Conservation (phyloP, 2,113 vertebrate species). For the Paramormyrops kingsleyae region DNA sequence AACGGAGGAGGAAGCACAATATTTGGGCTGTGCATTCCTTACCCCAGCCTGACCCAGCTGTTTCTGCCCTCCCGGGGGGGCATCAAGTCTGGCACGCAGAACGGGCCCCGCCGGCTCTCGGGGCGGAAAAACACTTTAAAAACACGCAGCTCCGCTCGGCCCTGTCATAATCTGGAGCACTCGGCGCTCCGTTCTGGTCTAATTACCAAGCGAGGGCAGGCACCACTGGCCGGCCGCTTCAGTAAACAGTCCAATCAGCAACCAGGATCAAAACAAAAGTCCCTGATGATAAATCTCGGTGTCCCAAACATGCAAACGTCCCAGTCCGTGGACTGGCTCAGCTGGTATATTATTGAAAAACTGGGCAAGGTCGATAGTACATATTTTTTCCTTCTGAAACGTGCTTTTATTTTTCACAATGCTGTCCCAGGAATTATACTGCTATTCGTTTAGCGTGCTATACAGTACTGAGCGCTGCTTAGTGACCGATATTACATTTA, state of each 20-base stretch:
- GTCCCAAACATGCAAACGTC: background rate
- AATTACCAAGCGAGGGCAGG: background rate
- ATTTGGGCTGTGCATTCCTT: constrained; percentile 19
- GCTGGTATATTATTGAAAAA: background rate
- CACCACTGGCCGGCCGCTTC: background rate
- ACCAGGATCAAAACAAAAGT: background rate
- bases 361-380: background rate
- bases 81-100: background rate
- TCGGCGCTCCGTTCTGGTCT: background rate
- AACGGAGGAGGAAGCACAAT: constrained; percentile 8
- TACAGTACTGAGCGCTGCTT: background rate
- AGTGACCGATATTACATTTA: background rate
- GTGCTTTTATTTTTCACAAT: background rate
- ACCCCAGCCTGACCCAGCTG: constrained; percentile 2
- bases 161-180: background rate
- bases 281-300: background rate
- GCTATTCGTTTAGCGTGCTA: background rate
- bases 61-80: background rate
- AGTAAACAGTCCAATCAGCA: background rate
- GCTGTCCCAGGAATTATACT: background rate
- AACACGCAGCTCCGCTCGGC: background rate
- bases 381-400: background rate
- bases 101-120: background rate
- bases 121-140: background rate
- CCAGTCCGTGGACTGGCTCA: background rate